Conservation (phyloP, 2,797 vertebrate genomes). For the Diplodus puntazzo region DNA sequence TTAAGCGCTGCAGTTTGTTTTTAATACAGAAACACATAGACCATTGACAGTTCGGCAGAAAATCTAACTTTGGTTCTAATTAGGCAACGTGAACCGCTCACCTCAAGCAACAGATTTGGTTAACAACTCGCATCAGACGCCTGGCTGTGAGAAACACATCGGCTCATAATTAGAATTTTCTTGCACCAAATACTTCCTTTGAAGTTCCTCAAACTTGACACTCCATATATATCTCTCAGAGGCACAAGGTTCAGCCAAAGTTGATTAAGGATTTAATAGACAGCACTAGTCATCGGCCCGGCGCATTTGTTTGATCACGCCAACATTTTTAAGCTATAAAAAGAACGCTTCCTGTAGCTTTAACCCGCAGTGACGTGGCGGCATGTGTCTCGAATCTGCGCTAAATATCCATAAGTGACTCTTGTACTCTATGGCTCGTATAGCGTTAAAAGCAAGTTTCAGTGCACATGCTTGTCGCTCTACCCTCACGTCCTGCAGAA, state of each 20-base stretch:
- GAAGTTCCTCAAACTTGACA: constrained; percentile 21
- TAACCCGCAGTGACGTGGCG: too few relatives aligned
- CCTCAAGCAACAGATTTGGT: constrained; percentile 40
- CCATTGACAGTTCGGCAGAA: background rate
- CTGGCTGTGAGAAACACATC: constrained; percentile 16
- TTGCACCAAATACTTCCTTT: constrained; percentile 35
- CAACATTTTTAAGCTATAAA: constrained; percentile 12
- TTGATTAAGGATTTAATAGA: constrained; percentile 9
- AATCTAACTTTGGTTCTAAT: constrained; percentile 41
- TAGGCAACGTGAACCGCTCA: constrained; percentile 35
- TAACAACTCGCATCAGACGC: constrained; percentile 22
- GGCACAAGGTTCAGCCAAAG: constrained; percentile 6
- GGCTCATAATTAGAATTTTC: constrained; percentile 31
- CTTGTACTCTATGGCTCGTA: constrained; percentile 48
- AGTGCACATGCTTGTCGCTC: constrained; percentile 47
- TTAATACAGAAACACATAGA: constrained; percentile 10
- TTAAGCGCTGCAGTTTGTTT: constrained; percentile 2
- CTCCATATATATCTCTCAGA: constrained; percentile 1
- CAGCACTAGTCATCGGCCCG: constrained; percentile 28
- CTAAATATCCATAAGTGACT: constrained; percentile 51
- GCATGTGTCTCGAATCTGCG: too few relatives aligned
- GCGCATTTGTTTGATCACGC: constrained; percentile 14
- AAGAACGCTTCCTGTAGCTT: too few relatives aligned
- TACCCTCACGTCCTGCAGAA: constrained; percentile 59
- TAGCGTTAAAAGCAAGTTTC: constrained; percentile 53